phyloP scores from a whole-genome alignment of 2,888 invertebrate genomes.

The Sipha maydis region DNA sequence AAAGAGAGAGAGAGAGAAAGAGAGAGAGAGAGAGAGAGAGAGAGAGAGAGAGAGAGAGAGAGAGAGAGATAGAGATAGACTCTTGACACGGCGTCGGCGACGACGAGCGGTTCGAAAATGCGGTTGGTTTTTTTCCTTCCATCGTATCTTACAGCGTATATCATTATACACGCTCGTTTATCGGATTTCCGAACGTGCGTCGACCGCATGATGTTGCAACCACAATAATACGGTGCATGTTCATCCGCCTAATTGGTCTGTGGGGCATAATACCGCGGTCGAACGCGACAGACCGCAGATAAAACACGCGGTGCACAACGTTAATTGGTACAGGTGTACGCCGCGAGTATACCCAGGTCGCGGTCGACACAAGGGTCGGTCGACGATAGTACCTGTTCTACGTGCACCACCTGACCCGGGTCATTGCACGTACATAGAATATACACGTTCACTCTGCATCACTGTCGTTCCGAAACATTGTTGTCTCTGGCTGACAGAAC shows the following conservation, averaged over 20 bases:
- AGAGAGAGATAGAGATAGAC: not conserved
- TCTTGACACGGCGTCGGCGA: not conserved
- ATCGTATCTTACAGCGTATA: no score
- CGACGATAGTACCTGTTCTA: no score
- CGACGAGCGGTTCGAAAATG: not conserved
- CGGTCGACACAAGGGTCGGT: not conserved
- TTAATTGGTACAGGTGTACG: no score
- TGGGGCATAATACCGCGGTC: not conserved
- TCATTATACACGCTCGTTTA: not conserved
- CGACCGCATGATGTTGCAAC: not conserved
- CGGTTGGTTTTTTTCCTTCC: no score
- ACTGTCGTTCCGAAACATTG: no score
- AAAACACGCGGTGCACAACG: not conserved
- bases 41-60: not conserved
- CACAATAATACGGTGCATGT: not conserved
- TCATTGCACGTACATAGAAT: no score
- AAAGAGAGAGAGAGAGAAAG: not conserved
- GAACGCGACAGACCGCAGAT: not conserved
- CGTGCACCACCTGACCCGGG: no score
- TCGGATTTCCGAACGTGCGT: not conserved
- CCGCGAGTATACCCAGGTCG: not conserved
- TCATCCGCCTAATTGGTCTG: not conserved
- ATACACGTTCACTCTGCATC: no score
- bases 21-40: not conserved
- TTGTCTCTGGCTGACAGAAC: no score